Evolutionary conservation across 2,113 vertebrate genomes (phyloP).

Genomic region (Aegotheles bennettii): DNA sequence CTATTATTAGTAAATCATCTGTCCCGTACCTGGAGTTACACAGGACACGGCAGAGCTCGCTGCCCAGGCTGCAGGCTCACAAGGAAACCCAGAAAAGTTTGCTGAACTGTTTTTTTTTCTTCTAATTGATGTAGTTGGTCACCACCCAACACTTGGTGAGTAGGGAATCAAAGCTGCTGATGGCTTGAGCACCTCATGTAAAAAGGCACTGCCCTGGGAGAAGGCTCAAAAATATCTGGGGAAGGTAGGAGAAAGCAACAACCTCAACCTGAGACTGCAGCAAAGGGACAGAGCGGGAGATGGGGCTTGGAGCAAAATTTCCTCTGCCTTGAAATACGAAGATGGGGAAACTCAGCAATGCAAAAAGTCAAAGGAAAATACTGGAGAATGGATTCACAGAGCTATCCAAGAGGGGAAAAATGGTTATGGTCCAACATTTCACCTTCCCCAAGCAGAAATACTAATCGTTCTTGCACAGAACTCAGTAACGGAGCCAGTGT

Average conservation of each 20-base stretch:
- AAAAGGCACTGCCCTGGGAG: not conserved
- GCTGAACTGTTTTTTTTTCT: not conserved
- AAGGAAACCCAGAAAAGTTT: not conserved
- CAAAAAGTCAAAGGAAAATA: not conserved
- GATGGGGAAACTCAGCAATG: fast-evolving
- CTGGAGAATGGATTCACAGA: not conserved
- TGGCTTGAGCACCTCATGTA: not conserved
- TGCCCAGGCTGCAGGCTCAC: not conserved
- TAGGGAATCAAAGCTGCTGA: not conserved
- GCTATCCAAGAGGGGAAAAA: not conserved
- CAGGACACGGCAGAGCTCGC: not conserved
- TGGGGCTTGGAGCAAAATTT: not conserved
- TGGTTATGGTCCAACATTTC: not conserved
- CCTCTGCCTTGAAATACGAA: not conserved
- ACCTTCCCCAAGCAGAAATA: not conserved
- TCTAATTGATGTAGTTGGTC: fast-evolving
- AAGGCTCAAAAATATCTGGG: not conserved
- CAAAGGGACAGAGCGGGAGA: not conserved
- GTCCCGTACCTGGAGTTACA: not conserved
- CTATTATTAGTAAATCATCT: not conserved
- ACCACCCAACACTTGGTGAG: not conserved
- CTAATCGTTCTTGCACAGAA: not conserved
- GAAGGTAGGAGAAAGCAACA: not conserved
- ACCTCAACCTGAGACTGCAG: not conserved
- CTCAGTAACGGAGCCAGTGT: not conserved